Percentiles rank a stretch among this genome's conserved stretches.
phyloP scores from a whole-genome alignment of 2,888 invertebrate genomes.

The Dendrolimus pini region DNA sequence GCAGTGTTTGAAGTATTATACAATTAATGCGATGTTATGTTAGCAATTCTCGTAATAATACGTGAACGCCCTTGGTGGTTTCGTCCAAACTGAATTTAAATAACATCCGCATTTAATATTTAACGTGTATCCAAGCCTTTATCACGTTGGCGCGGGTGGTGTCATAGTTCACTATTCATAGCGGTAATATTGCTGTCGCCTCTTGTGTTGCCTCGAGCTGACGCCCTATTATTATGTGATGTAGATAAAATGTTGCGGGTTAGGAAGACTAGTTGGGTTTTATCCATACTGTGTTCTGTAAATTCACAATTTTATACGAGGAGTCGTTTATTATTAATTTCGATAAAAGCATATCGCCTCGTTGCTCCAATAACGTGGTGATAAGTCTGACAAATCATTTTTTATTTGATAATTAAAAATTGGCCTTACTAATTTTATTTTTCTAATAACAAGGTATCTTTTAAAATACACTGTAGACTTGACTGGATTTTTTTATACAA shows the following conservation, averaged over 20 bases:
- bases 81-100: conserved; percentile 23
- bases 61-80: conserved; percentile 30
- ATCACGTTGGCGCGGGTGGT: neutral
- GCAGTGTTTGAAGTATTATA: conserved; percentile 46
- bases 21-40: conserved; percentile 39
- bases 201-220: conserved; percentile 26
- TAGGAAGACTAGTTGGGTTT: neutral
- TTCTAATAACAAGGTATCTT: too few species aligned
- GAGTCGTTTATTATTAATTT: too few species aligned
- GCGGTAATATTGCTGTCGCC: conserved; percentile 26
- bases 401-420: too few species aligned
- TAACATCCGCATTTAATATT: conserved; percentile 13
- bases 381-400: too few species aligned
- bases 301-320: too few species aligned
- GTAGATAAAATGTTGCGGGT: neutral
- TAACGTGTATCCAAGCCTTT: neutral
- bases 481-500: too few species aligned
- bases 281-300: too few species aligned
- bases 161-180: conserved; percentile 28
- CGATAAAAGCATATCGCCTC: too few species aligned
- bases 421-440: too few species aligned
- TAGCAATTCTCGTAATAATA: conserved; percentile 23
- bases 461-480: too few species aligned
- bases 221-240: conserved; percentile 7
- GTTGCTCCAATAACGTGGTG: too few species aligned